Conservation (phyloP, 1,140 invertebrate genomes). For the Littorina saxatilis region DNA sequence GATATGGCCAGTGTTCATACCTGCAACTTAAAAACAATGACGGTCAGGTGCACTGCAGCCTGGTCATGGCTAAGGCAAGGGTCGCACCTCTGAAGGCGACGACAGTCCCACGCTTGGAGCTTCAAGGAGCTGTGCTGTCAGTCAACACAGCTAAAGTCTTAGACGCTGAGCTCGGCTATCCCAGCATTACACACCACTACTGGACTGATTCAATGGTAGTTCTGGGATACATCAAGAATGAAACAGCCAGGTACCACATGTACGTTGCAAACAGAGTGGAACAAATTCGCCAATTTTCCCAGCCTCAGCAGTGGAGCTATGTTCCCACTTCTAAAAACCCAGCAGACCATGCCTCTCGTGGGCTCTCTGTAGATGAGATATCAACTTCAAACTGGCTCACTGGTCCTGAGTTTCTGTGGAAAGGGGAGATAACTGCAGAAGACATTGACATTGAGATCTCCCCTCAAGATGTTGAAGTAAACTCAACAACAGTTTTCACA, state of each 20-base stretch:
- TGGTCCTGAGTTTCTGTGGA: too few species aligned
- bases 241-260: not conserved
- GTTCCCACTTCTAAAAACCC: conserved; percentile 5
- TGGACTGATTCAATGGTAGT: not conserved
- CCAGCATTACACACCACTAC: not conserved
- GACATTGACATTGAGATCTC: conserved; percentile 1
- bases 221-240: not conserved
- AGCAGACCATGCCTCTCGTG: too few species aligned
- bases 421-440: too few species aligned
- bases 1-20: conserved; percentile 54
- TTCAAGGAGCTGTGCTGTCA: conserved; percentile 52
- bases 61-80: conserved; percentile 53
- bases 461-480: not conserved
- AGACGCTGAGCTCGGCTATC: not conserved
- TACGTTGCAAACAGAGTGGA: not conserved
- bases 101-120: conserved; percentile 54
- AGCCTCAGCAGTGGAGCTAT: not conserved
- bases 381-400: too few species aligned
- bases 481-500: too few species aligned
- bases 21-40: conserved; percentile 39
- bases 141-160: conserved; percentile 31
- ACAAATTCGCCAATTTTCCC: not conserved
- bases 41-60: conserved; percentile 44
- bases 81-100: conserved; percentile 49
- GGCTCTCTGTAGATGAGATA: too few species aligned